A percentile compares a stretch with the other conserved stretches of the same genome.
phyloP scores from a whole-genome alignment of 2,113 vertebrate species.

The Himantopus leucocephalus region DNA sequence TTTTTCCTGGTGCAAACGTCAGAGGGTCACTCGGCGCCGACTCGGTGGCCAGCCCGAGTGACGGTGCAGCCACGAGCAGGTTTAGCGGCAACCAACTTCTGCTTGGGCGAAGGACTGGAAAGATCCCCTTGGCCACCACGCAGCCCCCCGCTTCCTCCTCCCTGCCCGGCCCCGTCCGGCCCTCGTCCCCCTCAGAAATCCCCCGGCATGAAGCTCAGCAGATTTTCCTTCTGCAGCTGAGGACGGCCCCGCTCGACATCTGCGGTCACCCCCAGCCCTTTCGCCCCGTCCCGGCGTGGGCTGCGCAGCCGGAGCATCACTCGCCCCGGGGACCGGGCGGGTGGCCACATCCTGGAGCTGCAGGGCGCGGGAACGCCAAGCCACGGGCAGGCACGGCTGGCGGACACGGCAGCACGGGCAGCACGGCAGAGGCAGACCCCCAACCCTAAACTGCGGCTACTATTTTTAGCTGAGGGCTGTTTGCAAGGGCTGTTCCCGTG shows the following conservation, averaged over 20 bases:
- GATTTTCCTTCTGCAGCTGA: not conserved
- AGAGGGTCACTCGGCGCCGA: rapidly evolving
- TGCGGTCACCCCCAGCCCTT: not conserved
- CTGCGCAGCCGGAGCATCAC: rapidly evolving
- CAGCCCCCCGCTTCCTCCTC: not conserved
- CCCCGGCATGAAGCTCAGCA: rapidly evolving
- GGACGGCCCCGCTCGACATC: rapidly evolving
- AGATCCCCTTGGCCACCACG: not conserved
- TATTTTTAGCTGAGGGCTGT: not conserved
- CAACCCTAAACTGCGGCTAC: rapidly evolving
- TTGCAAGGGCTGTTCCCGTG: not conserved
- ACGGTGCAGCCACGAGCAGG: rapidly evolving
- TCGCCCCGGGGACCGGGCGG: rapidly evolving
- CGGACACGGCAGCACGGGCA: not conserved
- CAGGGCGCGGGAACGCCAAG: not conserved
- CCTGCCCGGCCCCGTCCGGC: rapidly evolving
- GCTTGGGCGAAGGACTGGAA: rapidly evolving
- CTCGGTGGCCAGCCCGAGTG: not conserved
- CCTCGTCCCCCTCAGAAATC: not conserved
- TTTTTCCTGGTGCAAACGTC: not conserved
- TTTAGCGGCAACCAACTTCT: not conserved
- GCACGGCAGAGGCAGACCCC: not conserved
- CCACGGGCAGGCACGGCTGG: not conserved
- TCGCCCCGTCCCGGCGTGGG: rapidly evolving
- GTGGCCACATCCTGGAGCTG: rapidly evolving